phyloP scores from a whole-genome alignment of 1,140 invertebrate genomes.

The Eufriesea mexicana region DNA sequence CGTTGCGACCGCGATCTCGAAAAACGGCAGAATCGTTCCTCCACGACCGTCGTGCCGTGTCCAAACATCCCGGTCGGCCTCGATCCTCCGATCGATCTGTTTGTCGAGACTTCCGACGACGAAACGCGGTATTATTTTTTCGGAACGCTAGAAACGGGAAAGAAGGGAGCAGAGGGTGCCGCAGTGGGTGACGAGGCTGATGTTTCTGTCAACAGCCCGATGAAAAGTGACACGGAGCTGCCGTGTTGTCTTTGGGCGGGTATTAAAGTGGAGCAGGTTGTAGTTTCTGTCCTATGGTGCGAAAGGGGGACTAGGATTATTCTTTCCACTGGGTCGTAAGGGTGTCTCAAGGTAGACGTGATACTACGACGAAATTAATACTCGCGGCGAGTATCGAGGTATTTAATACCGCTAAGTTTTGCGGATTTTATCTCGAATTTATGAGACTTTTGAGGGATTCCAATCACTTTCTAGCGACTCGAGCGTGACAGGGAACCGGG shows the following conservation, averaged over 20 bases:
- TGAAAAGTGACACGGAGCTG: not conserved
- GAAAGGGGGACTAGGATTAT: no score
- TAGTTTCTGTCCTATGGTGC: not conserved
- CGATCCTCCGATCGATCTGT: not conserved
- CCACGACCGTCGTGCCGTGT: not conserved
- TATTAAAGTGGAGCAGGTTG: no score
- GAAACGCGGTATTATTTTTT: not conserved
- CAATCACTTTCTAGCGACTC: no score
- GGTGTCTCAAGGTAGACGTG: no score
- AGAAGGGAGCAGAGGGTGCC: not conserved
- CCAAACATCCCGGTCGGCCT: not conserved
- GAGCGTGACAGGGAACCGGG: no score
- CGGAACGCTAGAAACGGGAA: not conserved
- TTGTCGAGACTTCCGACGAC: not conserved
- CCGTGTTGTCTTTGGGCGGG: not conserved
- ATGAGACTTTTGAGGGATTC: no score
- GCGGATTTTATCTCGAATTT: not conserved
- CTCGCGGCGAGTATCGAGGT: no score
- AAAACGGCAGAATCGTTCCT: conserved; percentile 43
- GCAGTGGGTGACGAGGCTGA: not conserved
- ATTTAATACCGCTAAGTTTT: no score
- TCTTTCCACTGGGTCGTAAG: no score
- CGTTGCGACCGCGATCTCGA: conserved; percentile 38
- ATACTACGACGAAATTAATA: no score
- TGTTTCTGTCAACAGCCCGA: not conserved